A percentile compares a stretch with the other conserved stretches of the same genome.
phyloP scores from a whole-genome alignment of 2,888 invertebrate genomes.

The Vannuccia rotundouncinata region DNA sequence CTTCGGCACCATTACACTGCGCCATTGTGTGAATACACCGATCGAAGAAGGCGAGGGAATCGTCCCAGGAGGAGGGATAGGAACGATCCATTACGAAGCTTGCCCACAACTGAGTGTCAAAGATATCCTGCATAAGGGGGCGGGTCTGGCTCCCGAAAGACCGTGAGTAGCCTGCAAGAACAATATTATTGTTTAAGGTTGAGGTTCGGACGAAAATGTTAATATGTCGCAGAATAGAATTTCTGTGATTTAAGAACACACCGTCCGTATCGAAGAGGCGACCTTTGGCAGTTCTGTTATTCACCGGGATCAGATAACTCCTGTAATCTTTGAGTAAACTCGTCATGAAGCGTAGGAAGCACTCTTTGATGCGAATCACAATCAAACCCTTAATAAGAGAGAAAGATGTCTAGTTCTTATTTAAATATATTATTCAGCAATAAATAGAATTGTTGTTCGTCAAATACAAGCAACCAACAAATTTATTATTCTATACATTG shows the following conservation, averaged over 20 bases:
- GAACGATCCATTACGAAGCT: slow-evolving; percentile 29
- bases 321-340: background rate
- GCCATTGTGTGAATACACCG: slow-evolving; percentile 5
- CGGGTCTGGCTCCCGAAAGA: background rate
- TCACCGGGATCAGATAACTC: background rate
- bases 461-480: no score
- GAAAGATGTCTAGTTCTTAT: no score
- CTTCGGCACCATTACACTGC: slow-evolving; percentile 2
- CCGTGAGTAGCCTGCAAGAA: background rate
- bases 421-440: no score
- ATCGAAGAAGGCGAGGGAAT: slow-evolving; percentile 26
- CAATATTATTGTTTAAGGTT: no score
- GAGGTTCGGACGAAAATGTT: no score
- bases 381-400: no score
- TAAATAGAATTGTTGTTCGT: no score
- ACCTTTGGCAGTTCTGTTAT: background rate
- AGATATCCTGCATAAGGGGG: background rate
- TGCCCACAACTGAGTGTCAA: slow-evolving; percentile 33
- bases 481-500: no score
- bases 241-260: no score
- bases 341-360: background rate
- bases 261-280: slow-evolving; percentile 7
- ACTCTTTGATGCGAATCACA: no score
- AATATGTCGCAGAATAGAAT: no score
- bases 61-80: slow-evolving; percentile 18